These are phyloP conservation scores for Cochlearius cochlearius DNA, from an alignment of 2,113 vertebrate genomes.

Conservation along the genomic window DNA sequence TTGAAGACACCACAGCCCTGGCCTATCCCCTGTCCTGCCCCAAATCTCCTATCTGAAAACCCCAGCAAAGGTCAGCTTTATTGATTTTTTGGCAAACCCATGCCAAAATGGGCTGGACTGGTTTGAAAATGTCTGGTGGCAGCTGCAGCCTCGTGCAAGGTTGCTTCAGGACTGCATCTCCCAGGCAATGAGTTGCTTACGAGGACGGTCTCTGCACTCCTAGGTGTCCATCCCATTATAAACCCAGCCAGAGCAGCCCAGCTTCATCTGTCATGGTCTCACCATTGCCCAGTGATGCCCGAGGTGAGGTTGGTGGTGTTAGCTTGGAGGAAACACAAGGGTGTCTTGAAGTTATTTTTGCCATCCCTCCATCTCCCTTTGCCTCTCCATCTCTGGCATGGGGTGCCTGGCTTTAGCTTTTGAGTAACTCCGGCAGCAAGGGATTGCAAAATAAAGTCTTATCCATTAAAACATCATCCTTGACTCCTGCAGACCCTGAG, in stretches of 20 bases:
- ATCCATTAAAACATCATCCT: not conserved
- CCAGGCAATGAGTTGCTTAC: not conserved
- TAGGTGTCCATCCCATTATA: not conserved
- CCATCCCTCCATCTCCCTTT: not conserved
- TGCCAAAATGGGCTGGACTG: not conserved
- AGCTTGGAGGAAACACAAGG: not conserved
- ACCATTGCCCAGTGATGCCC: accelerated
- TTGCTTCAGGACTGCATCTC: not conserved
- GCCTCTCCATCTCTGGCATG: accelerated
- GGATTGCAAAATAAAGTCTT: not conserved
- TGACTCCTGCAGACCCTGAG: not conserved
- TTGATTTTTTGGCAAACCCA: not conserved
- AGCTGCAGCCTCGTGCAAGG: accelerated
- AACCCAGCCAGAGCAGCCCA: too few species aligned
- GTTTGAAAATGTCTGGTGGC: not conserved
- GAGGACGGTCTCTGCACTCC: not conserved
- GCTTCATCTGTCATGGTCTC: accelerated
- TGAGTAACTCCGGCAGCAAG: not conserved
- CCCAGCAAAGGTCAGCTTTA: not conserved
- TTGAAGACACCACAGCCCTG: not conserved
- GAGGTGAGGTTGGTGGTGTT: accelerated
- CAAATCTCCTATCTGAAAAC: not conserved
- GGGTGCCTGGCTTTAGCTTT: not conserved
- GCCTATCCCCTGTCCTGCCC: accelerated
- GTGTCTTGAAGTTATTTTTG: not conserved